A percentile compares a stretch with the other conserved stretches of the same genome.
phyloP scores from a whole-genome alignment of 1,140 invertebrate genomes.

The Gryllus bimaculatus region DNA sequence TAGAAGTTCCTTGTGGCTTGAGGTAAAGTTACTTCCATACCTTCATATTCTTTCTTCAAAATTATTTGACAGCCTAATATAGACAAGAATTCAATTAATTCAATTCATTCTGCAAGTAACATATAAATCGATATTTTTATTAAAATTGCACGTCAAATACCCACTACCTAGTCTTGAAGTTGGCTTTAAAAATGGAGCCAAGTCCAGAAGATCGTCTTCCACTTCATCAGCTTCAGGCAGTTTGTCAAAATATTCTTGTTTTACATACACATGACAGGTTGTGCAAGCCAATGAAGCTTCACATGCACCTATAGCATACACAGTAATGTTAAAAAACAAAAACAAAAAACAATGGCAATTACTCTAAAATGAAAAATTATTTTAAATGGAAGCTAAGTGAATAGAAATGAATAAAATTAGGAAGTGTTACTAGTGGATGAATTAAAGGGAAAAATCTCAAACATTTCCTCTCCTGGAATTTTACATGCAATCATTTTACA shows the following conservation, averaged over 20 bases:
- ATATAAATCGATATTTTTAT: neutral
- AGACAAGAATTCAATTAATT: constrained; percentile 20
- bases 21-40: constrained; percentile 77
- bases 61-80: constrained; percentile 87
- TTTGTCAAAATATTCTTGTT: constrained; percentile 64
- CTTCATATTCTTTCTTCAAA: constrained; percentile 84
- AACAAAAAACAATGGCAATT: too few relatives aligned
- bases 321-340: constrained; percentile 7
- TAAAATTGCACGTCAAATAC: neutral
- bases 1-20: constrained; percentile 94
- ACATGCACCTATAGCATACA: constrained; percentile 64
- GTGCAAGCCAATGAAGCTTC: constrained; percentile 96
- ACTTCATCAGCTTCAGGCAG: constrained; percentile 71
- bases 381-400: too few relatives aligned
- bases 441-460: too few relatives aligned
- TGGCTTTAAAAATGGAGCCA: constrained; percentile 91
- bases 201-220: constrained; percentile 95
- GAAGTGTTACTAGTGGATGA: too few relatives aligned
- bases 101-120: neutral
- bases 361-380: too few relatives aligned
- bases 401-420: too few relatives aligned
- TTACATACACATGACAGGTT: constrained; percentile 95
- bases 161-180: constrained; percentile 80
- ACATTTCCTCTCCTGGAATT: too few relatives aligned
- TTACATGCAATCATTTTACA: too few relatives aligned